Evolutionary conservation across 2,888 invertebrate species (phyloP).

Genomic region (Operophtera brumata): DNA sequence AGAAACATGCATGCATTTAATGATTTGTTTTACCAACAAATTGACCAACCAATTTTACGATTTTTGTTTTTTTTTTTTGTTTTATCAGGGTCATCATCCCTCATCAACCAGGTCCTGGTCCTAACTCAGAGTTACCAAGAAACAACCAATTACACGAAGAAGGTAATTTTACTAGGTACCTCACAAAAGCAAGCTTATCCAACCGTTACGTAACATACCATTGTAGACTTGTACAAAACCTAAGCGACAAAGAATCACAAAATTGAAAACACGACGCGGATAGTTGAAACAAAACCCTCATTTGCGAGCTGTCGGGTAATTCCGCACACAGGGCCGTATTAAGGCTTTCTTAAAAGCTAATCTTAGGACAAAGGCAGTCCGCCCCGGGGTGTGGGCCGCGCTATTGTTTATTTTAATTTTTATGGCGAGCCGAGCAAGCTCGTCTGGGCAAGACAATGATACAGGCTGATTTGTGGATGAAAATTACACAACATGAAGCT

Average conservation of each 20-base stretch:
- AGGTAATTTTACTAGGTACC: not conserved
- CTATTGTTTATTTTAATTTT: slow-evolving; percentile 79
- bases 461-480: slow-evolving; percentile 42
- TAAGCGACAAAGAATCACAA: slow-evolving; percentile 18
- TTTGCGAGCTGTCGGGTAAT: slow-evolving; percentile 25
- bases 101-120: no score
- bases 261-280: slow-evolving; percentile 23
- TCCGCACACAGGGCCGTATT: slow-evolving; percentile 33
- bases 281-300: slow-evolving; percentile 33
- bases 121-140: not conserved
- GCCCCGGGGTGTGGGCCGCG: slow-evolving; percentile 72
- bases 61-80: no score
- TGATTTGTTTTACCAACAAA: no score
- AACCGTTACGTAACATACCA: no score
- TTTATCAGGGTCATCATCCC: no score
- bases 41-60: no score
- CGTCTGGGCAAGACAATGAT: slow-evolving; percentile 51
- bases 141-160: not conserved
- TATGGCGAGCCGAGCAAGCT: slow-evolving; percentile 66
- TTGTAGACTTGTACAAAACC: not conserved
- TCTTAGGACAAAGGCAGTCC: slow-evolving; percentile 74
- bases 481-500: not conserved
- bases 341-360: slow-evolving; percentile 75
- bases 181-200: no score
- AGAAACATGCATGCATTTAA: no score